Base-by-base conservation (phyloP, 2,888 invertebrate genomes). In the Salticus scenicus region DNA sequence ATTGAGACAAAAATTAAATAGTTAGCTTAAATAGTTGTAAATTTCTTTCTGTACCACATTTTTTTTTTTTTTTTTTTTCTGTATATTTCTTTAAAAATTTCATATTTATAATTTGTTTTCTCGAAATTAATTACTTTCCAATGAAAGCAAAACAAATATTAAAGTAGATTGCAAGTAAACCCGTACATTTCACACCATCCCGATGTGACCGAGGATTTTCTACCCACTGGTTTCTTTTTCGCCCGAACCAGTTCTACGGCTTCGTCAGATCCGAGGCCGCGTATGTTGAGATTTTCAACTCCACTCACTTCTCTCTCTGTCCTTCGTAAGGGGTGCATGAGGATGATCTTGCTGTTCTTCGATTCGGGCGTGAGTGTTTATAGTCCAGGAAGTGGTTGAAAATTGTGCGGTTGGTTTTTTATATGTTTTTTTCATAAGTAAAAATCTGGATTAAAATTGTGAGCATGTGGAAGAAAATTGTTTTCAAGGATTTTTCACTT, bases 161-260 rank as follows among this genome's bases (percentile, higher is more conserved):
- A 17, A 24, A 57, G 8, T 17, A 20, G 24, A 57, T 7, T 24
- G 24, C 57, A 57, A 24, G 57, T 24, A 24, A 57, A 2, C 57
- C 57, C 24, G 24, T 57, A 57, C 57, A 24, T 24, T 57, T 24
- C 24, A 24, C 4, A 24, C 57, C 24, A 20, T 24, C 2, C 57
- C 1, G 17, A 24, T 24, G 24, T 24, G 24, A 17, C 57, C 57
- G 57, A 20, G 57, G 57, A 24, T 57, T 57, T 57, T 57, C 57
- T 57, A 12, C 57, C 57, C 24, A 57, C 57, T 24, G 2, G 57
- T 57, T 57, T 57, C 24, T 57, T 24, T 57, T 57, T 10, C 24
- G 24, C 57, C 57, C 17, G 57, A 57, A 57, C 57, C 57, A 57
- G 57, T 57, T 57, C 24, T 57, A 57, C 57, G 57, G 57, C 57